Base-by-base conservation (phyloP, 2,888 invertebrate genomes). In the Spicauda simplicius region DNA sequence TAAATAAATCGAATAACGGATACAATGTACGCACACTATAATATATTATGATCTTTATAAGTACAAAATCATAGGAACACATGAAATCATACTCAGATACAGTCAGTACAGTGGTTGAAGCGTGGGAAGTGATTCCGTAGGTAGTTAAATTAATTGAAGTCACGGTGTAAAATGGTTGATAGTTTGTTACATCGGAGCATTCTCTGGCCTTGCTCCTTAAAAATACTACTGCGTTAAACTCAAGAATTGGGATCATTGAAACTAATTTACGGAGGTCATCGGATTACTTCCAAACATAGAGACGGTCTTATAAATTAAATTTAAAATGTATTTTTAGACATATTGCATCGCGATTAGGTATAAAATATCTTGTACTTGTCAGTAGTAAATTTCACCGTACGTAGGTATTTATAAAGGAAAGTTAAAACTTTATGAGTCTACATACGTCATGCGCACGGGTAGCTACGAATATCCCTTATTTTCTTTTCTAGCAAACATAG, bases 61-160 rank as follows among this genome's bases (percentile, higher is more conserved):
- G 50, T 30, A 25, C 33, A 50, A 30, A 52, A 50, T 25, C 48
- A 37, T 73, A 69, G 69, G 60, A 69, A 70, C 68, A 71, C 66
- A 76, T 74, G 74, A 75, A 79, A 74, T 77, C 75, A 74, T 73
- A 60, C 33, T 56, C 19, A 14, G 63, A 63, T 63, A 63, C 59
- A 65, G 71, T 70, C 77, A 77, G 33, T 33, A 33, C 33, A 33
- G 75, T 76, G 75, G 74, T 74, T 73, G 73, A 74, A 76, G 86
- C 89, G 90, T 90, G 90, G 90, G 90, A 88, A 86, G 89, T 76
- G 70, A 69, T 72, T 76, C 75, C 76, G 79, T 78, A 79, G 78
- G 79, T 81, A 81, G 85, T 89, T 87, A 83, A 80, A 87, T 83
- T 87, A 89, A 90, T 89, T 90, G 87, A 86, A 80, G 77, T 77